phyloP scores from a whole-genome alignment of 2,113 vertebrate species.

The Ctenodactylus gundi region DNA sequence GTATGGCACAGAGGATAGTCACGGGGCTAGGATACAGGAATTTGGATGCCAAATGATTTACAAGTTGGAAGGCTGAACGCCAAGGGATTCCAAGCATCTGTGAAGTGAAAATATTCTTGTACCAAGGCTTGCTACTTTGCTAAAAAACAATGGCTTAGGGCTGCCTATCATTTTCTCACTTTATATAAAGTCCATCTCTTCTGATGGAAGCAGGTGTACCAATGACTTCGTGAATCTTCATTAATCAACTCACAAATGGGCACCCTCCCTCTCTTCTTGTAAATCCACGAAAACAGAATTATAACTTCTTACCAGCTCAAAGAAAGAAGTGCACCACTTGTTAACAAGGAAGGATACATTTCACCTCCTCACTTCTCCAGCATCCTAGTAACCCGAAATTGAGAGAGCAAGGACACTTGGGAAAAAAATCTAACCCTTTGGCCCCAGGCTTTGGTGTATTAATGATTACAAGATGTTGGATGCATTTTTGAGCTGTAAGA shows the following conservation, averaged over 20 bases:
- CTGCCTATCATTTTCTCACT: conserved; percentile 29
- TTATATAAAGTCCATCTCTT: neutral
- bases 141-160: neutral
- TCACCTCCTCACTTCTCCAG: neutral
- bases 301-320: neutral
- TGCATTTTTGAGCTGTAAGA: conserved; percentile 38
- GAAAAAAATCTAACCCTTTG: conserved; percentile 56
- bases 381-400: conserved; percentile 47
- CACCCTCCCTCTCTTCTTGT: neutral
- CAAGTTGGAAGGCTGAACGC: neutral
- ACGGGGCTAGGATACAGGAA: neutral
- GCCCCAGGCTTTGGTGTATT: conserved; percentile 54
- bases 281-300: conserved; percentile 27
- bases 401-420: conserved; percentile 39
- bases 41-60: conserved; percentile 33
- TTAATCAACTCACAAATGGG: conserved; percentile 39
- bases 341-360: conserved; percentile 28
- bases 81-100: conserved; percentile 46
- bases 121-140: neutral
- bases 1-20: neutral
- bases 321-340: neutral
- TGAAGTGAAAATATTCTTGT: conserved; percentile 31
- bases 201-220: conserved; percentile 3
- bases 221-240: neutral
- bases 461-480: conserved; percentile 71